Evolutionary conservation across 2,888 invertebrate genomes (phyloP).

Genomic region (Drosophila vallismaia): DNA sequence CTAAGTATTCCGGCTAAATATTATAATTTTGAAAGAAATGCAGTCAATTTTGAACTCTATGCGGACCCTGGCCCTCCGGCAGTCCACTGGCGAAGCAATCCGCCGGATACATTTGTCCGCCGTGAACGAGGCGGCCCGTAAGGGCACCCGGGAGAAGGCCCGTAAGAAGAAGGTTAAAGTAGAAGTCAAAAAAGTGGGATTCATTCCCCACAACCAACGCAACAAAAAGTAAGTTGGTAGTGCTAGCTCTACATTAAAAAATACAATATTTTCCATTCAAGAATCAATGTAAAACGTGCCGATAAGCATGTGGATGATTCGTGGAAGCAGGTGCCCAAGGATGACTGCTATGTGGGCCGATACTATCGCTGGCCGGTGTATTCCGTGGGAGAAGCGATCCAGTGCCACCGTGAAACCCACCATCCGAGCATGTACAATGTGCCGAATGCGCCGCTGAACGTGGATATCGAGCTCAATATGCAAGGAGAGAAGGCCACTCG

Average conservation of each 20-base stretch:
- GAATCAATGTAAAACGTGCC: conserved; percentile 83
- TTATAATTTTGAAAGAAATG: conserved; percentile 60
- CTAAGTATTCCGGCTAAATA: conserved; percentile 11
- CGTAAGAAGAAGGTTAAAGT: conserved; percentile 91
- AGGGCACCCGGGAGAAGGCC: conserved; percentile 91
- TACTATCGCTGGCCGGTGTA: conserved; percentile 87
- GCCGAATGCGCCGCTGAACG: conserved; percentile 88
- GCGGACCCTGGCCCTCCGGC: conserved; percentile 62
- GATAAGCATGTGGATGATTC: conserved; percentile 87
- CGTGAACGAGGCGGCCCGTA: conserved; percentile 90
- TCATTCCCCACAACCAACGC: conserved; percentile 89
- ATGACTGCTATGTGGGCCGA: conserved; percentile 87
- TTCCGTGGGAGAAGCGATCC: conserved; percentile 90
- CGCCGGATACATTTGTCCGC: conserved; percentile 86
- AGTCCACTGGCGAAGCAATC: conserved; percentile 64
- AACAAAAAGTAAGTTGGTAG: conserved; percentile 85
- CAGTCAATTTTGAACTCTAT: conserved; percentile 68
- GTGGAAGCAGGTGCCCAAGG: conserved; percentile 85
- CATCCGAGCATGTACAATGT: conserved; percentile 92
- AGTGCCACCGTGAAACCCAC: conserved; percentile 91
- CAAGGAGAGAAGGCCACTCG: conserved; percentile 85
- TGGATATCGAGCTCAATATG: conserved; percentile 92
- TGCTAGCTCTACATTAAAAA: fast-evolving
- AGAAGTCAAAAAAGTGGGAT: conserved; percentile 90
- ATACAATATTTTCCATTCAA: conserved; percentile 51